Conservation (phyloP, 2,888 invertebrate species). For the Andrena trimmerana region DNA sequence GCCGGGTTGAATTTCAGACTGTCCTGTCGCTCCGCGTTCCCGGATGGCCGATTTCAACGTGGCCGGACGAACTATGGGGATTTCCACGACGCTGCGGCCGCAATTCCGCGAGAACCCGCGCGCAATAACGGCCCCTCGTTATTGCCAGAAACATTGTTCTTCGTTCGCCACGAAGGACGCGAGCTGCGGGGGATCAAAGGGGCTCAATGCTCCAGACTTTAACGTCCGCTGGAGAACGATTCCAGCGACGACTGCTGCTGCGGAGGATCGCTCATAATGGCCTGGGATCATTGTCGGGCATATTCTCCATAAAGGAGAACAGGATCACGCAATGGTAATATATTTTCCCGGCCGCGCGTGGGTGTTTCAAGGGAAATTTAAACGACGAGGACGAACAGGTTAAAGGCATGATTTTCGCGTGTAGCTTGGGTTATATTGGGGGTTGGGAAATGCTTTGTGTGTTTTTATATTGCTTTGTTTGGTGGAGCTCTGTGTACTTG, state of each 20-base stretch:
- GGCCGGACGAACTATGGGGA: conserved; percentile 14
- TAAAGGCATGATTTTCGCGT: conserved; percentile 5
- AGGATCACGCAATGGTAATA: conserved; percentile 39
- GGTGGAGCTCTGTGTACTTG: too few relatives aligned
- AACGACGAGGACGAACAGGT: neutral
- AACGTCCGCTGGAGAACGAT: conserved; percentile 48
- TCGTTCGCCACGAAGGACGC: conserved; percentile 34
- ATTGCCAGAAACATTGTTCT: conserved; percentile 55
- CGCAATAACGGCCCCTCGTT: conserved; percentile 50
- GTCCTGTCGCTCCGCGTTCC: neutral
- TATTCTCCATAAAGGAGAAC: conserved; percentile 46
- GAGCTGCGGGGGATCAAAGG: conserved; percentile 50
- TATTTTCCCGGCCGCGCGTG: conserved; percentile 3
- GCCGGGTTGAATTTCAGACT: neutral
- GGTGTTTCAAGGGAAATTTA: neutral
- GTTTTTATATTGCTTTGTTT: too few relatives aligned
- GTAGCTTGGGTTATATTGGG: conserved; percentile 23
- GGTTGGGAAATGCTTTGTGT: conserved; percentile 11
- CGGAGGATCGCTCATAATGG: conserved; percentile 55
- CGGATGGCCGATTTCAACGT: neutral
- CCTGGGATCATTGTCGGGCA: conserved; percentile 55
- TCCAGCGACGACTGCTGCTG: conserved; percentile 24
- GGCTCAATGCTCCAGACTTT: conserved; percentile 54
- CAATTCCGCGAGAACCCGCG: conserved; percentile 50
- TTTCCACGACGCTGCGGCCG: conserved; percentile 16